Evolutionary conservation across 2,888 invertebrate genomes (phyloP), one percentile per base, ranked within the genome.

Genomic region (Cataglyphis albicans): DNA sequence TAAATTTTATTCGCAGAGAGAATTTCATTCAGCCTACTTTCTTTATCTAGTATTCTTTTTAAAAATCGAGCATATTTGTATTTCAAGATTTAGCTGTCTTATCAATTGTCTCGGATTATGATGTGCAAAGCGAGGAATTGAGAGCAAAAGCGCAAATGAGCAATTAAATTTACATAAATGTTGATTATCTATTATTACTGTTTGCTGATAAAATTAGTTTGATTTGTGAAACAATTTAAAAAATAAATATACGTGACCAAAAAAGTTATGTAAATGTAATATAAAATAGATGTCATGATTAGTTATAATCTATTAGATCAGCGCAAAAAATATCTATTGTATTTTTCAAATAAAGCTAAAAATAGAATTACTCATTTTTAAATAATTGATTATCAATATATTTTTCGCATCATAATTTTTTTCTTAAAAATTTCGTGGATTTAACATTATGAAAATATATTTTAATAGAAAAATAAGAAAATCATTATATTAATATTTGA

Each of bases 371-470:
- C 4, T 18, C 10, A 25, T 12, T 29, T 48, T 48, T 67, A 48
- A 67, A 29, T 67, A 67, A 67, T 65, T 44, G 3, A 3, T 44
- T 15, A 52, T 44, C 44, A 67, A 44, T 44, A 7, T 41, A 67
- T 15, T 29, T 41, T 21, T 21, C 12, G 52, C 52, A 52, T 12
- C n/a, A 52, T 10, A 38, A 12, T 48, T 48, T 15, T 15, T 38
- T 21, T 29, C 44, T 10, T n/a, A 48, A 48, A 67, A 48, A 48
- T 67, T 67, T 5, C 12, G 7, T n/a, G 12, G 18, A 44, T 10
- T 68, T 68, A n/a, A 55, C 2, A 32, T 68, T 35, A 70, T 70
- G n/a, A 55, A 70, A 32, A 52, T 35, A 70, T 6, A 52, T 5
- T 35, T 35, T 52, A 52, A 32, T 55, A 21, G 32, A 35, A 70